Base-by-base conservation (phyloP, 2,888 invertebrate genomes). In the Autographa pulchrina region DNA sequence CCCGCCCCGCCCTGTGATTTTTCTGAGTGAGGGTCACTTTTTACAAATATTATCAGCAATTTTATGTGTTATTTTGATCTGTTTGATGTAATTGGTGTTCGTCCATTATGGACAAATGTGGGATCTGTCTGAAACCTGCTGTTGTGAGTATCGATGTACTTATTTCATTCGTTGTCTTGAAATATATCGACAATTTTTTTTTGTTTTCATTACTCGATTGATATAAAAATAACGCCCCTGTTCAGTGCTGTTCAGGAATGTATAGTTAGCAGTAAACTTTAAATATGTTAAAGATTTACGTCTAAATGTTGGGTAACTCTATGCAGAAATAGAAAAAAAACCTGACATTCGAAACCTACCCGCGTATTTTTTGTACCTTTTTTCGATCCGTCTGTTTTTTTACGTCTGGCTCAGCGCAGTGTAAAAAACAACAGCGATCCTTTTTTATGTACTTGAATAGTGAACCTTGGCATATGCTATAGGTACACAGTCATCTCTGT, bases 141-240 rank as follows among this genome's bases (percentile, higher is more conserved):
- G 92, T 90, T 85, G 96, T 96, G 86, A 94, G 96, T 93, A 88
- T 82, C 77, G 81, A 69, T 72, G 79, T 74, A 61, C 72, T 63
- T 82, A 83, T 84, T 86, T 71, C 78, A 74, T 77, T 83, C 83
- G 82, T 88, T 88, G 86, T 91, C 89, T 90, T 85, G 83, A 88
- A 85, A 86, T 83, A 86, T 82, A 89, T 87, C 75, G 68, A 83
- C 90, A 90, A 90, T 88, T 92, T 91, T 92, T 93, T 92, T 94
- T 94, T 94, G 94, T 95, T 95, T 95, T 95, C 93, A 92, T 94
- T 92, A 88, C 80, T 86, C 85, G 88, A 90, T 90, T 91, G 92
- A 89, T 91, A 91, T 88, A 90, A 91, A 94, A 94, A 93, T 94
- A 94, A 92, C 91, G 90, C 88, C 83, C 85, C 85, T 84, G 72